phyloP scores from a whole-genome alignment of 2,797 vertebrate species.

The Microtus agrestis region DNA sequence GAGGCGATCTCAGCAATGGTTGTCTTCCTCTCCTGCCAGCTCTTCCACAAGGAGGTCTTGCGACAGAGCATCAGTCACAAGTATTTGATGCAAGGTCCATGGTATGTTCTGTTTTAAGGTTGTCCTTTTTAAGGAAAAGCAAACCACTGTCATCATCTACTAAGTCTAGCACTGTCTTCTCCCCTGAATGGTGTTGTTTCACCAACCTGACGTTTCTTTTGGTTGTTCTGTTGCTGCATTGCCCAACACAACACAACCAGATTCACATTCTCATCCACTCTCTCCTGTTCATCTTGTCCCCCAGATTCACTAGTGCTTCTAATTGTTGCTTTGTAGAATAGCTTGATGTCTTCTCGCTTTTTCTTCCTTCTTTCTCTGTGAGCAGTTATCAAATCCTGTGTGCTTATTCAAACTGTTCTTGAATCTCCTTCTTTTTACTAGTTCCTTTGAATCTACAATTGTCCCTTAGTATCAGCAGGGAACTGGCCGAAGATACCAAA shows the following conservation, averaged over 20 bases:
- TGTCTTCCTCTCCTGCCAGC: slow-evolving; percentile 97
- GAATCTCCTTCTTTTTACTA: neutral
- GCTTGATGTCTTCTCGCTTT: neutral
- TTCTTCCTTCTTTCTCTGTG: neutral
- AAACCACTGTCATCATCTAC: neutral
- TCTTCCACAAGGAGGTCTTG: slow-evolving; percentile 97
- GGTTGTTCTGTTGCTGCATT: neutral
- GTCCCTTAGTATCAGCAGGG: neutral
- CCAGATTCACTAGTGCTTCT: neutral
- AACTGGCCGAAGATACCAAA: neutral
- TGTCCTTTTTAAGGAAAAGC: neutral
- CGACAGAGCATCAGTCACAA: slow-evolving; percentile 93
- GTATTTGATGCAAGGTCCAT: slow-evolving; percentile 95
- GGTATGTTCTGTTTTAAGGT: slow-evolving; percentile 89
- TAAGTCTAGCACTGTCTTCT: slow-evolving; percentile 1
- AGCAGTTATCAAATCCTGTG: neutral
- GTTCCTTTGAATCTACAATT: neutral
- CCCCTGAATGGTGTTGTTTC: neutral
- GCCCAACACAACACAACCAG: neutral
- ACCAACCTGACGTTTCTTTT: neutral
- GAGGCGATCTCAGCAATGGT: slow-evolving; percentile 96
- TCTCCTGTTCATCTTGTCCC: neutral
- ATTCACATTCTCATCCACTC: neutral
- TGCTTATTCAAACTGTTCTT: neutral
- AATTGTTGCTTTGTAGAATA: neutral